These are phyloP conservation scores for Pseudococcus longispinus DNA, from an alignment of 2,888 invertebrate genomes.

Conservation along the genomic window DNA sequence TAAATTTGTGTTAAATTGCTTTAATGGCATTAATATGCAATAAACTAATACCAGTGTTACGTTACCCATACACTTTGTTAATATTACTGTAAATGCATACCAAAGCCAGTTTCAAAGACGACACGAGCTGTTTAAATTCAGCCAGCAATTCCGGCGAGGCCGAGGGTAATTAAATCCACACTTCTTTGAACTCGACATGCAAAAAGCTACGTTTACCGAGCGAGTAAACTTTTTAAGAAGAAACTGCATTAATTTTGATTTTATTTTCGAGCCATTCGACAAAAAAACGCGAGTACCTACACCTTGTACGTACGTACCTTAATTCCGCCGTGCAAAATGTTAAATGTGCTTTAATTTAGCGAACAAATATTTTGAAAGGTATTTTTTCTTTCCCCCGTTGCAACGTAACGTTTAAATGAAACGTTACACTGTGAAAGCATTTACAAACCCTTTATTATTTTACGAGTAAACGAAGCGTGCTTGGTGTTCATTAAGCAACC, in stretches of 20 bases:
- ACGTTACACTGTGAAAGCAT: background rate
- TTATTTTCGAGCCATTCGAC: background rate
- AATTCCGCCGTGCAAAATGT: background rate
- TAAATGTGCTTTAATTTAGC: background rate
- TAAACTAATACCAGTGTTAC: background rate
- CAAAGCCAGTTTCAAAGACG: background rate
- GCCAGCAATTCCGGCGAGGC: background rate
- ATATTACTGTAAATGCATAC: background rate
- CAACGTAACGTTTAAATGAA: background rate
- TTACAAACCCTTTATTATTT: conserved; percentile 15
- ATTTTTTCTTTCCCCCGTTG: background rate
- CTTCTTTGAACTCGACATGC: background rate
- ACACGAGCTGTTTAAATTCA: conserved; percentile 1
- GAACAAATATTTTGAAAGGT: background rate
- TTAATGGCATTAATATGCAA: background rate
- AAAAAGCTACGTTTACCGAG: background rate
- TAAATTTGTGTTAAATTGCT: background rate
- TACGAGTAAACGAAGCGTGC: background rate
- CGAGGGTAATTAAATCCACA: background rate
- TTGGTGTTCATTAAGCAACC: conserved; percentile 4
- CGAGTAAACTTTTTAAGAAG: background rate
- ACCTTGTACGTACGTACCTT: background rate
- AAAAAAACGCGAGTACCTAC: background rate
- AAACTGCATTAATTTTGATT: conserved; percentile 11
- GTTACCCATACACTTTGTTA: background rate